Base-by-base conservation (phyloP, 2,113 vertebrate genomes). In the Melanotaenia duboulayi region DNA sequence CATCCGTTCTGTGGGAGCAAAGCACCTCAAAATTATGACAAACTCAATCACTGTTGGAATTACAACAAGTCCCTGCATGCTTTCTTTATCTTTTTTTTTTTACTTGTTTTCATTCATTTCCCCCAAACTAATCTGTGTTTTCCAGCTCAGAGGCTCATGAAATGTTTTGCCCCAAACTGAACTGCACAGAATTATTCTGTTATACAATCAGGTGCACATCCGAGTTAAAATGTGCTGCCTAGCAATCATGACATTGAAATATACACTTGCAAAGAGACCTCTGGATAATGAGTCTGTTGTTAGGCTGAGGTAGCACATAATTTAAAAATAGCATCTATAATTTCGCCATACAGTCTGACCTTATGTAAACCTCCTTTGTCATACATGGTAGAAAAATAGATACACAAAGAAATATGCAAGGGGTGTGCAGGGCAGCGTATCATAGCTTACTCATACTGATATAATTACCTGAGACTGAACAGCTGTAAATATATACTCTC, bases 41-140 rank as follows among this genome's bases (percentile, higher is more conserved):
- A 75, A 65, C 11, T 7, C 44, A 14, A 50, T 64, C 49, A 17
- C 46, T 42, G 13, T 63, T 56, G 9, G 16, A 82, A 80, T 76
- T 74, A 35, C 50, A 32, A 80, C 19, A 11, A 50, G 48, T 48
- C 44, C 22, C 66, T 32, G 24, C 57, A 32, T 70, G 65, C 72
- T 64, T 35, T 35, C 32, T 35, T 35, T n/a, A n/a, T 35, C 32
- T 35, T 35, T 35, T 7, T 79, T 35, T 70, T 73, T 46, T 71
- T 59, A 64, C 71, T 77, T 72, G 44, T 77, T 78, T 70, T 58
- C 14, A 48, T 82, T 78, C 57, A 39, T 87, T 84, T 28, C 77
- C 42, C 19, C 66, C 37, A 66, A 62, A 80, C 66, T 68, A 74
- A 86, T 77, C 54, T 75, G 25, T 49, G 25, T 77, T 80, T 85